These are phyloP conservation scores for Bombus ignitus DNA, from an alignment of 1,140 invertebrate genomes.

Conservation along the genomic window DNA sequence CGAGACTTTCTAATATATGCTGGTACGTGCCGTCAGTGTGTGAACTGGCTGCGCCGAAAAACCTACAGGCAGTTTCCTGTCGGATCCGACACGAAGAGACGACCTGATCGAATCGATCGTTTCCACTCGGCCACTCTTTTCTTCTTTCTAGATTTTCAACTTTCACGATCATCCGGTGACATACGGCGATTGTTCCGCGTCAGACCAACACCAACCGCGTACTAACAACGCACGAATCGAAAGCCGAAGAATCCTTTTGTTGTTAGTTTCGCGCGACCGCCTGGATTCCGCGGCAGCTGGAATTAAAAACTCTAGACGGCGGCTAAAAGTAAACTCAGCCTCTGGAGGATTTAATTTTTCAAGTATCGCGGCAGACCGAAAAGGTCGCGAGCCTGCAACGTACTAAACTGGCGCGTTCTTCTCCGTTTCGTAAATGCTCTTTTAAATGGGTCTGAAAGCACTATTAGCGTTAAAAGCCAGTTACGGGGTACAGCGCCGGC, in stretches of 20 bases:
- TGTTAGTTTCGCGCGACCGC: background rate
- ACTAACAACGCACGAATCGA: too few species aligned
- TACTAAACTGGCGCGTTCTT: constrained; percentile 43
- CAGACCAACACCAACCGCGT: too few species aligned
- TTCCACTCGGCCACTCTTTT: too few species aligned
- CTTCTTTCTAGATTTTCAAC: too few species aligned
- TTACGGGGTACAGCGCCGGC: constrained; percentile 21
- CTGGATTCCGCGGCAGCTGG: background rate
- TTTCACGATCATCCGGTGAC: too few species aligned
- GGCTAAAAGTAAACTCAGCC: constrained; percentile 15
- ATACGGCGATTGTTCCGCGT: too few species aligned
- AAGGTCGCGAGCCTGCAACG: constrained; percentile 2
- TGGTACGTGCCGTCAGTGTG: too few species aligned
- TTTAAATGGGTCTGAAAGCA: constrained; percentile 54
- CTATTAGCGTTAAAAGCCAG: constrained; percentile 59
- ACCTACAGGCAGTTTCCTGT: too few species aligned
- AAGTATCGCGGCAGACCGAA: constrained; percentile 13
- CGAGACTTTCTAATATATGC: background rate
- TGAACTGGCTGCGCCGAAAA: too few species aligned
- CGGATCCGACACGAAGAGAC: too few species aligned
- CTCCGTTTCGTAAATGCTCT: constrained; percentile 47
- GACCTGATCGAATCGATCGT: too few species aligned
- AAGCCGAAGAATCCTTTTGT: too few species aligned
- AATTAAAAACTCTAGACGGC: background rate
- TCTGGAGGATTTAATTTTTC: constrained; percentile 30